Evolutionary conservation across 1,140 invertebrate species (phyloP).

Genomic region (Protaetia brevitarsis): DNA sequence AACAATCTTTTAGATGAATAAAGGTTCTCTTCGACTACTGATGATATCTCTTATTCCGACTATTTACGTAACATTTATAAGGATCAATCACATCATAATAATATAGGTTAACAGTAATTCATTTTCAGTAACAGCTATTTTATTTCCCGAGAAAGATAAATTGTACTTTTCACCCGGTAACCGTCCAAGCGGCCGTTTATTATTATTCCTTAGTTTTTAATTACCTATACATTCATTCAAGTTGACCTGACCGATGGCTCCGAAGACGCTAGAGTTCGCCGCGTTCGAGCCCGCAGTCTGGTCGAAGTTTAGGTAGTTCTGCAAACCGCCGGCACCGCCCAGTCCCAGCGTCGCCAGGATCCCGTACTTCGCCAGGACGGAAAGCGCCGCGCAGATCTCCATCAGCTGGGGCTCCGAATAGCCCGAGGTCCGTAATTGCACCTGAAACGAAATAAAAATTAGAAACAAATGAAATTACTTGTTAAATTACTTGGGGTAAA

Average conservation of each 20-base stretch:
- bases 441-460: slow-evolving; percentile 46
- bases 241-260: slow-evolving; percentile 70
- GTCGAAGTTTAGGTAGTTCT: slow-evolving; percentile 60
- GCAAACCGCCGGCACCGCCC: slow-evolving; percentile 52
- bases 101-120: too few relatives aligned
- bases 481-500: too few relatives aligned
- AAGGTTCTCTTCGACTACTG: background rate
- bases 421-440: slow-evolving; percentile 77
- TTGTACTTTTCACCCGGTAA: too few relatives aligned
- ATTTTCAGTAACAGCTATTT: too few relatives aligned
- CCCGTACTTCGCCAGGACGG: slow-evolving; percentile 89
- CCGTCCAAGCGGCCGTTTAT: background rate
- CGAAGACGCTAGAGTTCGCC: slow-evolving; percentile 66
- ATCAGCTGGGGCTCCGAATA: slow-evolving; percentile 83
- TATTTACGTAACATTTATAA: too few relatives aligned
- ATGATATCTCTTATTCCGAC: background rate
- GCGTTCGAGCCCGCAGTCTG: slow-evolving; percentile 58
- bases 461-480: too few relatives aligned
- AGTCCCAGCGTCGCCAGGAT: slow-evolving; percentile 86
- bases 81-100: too few relatives aligned
- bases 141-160: too few relatives aligned
- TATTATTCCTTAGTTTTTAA: slow-evolving; percentile 23
- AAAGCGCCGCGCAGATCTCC: slow-evolving; percentile 88
- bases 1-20: background rate
- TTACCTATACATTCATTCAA: slow-evolving; percentile 54